These are phyloP conservation scores for Diadumene lineata DNA, from an alignment of 92 coral and sea anemone genomes.

Conservation along the genomic window DNA sequence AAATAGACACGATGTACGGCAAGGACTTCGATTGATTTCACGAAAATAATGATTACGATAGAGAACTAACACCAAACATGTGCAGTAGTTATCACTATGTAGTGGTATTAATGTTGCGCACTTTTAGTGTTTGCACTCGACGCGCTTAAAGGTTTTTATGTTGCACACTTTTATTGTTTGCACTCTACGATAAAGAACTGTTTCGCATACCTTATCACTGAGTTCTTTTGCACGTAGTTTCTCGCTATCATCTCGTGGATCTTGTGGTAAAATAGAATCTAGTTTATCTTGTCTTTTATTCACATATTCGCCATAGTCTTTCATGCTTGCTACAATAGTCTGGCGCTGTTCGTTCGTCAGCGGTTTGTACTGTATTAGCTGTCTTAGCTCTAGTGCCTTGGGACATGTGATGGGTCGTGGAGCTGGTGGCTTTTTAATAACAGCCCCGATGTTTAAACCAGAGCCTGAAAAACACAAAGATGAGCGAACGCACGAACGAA, in stretches of 20 bases:
- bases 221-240: constrained; percentile 69
- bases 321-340: constrained; percentile 61
- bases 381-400: constrained; percentile 76
- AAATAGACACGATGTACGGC: too few species aligned
- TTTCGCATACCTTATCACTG: constrained; percentile 55
- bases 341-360: constrained; percentile 77
- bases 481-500: background rate
- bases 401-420: constrained; percentile 82
- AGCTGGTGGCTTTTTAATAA: constrained; percentile 35
- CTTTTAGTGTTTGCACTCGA: too few species aligned
- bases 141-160: too few species aligned
- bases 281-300: constrained; percentile 64
- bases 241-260: constrained; percentile 91
- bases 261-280: constrained; percentile 77
- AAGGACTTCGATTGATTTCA: too few species aligned
- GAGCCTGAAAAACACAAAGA: constrained; percentile 65
- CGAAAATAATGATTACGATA: too few species aligned
- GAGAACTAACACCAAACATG: too few species aligned
- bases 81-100: too few species aligned
- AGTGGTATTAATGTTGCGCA: too few species aligned
- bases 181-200: background rate
- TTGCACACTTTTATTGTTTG: too few species aligned
- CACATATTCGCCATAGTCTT: constrained; percentile 78
- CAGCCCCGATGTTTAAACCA: constrained; percentile 79
- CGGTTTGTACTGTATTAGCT: constrained; percentile 81